Conservation (phyloP, 2,113 vertebrate genomes). For the Plotosus lineatus region DNA sequence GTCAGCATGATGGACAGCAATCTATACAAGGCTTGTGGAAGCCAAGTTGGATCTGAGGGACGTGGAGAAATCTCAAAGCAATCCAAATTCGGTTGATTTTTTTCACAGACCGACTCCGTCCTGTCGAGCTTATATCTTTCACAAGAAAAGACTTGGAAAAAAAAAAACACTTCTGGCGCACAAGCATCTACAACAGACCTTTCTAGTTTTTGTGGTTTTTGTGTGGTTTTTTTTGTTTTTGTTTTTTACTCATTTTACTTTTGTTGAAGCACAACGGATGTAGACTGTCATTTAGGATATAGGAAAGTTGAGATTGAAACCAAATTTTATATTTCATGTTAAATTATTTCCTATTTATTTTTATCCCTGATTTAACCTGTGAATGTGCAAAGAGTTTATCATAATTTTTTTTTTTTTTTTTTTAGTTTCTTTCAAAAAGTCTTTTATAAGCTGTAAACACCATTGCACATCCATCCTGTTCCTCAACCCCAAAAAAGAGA, state of each 20-base stretch:
- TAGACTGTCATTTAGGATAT: slow-evolving; percentile 47
- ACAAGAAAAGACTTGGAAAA: not conserved
- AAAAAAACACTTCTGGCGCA: slow-evolving; percentile 12
- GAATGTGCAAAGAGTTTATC: slow-evolving; percentile 48
- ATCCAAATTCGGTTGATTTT: not conserved
- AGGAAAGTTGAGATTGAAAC: slow-evolving; percentile 40
- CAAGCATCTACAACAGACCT: slow-evolving; percentile 31
- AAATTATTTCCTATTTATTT: slow-evolving; percentile 74
- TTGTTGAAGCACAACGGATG: slow-evolving; percentile 44
- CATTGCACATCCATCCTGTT: not conserved
- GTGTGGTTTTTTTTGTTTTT: not conserved
- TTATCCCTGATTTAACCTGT: slow-evolving; percentile 55
- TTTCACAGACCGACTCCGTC: not conserved
- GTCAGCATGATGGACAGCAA: not conserved
- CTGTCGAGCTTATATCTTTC: slow-evolving; percentile 9
- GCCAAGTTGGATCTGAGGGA: not conserved
- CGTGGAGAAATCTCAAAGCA: not conserved
- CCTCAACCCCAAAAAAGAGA: not conserved
- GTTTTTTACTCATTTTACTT: not conserved
- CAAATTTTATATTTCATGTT: slow-evolving; percentile 58
- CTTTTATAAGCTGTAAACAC: slow-evolving; percentile 10
- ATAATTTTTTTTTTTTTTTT: not conserved
- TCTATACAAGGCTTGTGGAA: not conserved
- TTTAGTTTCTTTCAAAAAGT: not conserved
- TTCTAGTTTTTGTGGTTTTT: not conserved